Evolutionary conservation across 2,888 invertebrate species (phyloP).

Genomic region (Metalampra italica): DNA sequence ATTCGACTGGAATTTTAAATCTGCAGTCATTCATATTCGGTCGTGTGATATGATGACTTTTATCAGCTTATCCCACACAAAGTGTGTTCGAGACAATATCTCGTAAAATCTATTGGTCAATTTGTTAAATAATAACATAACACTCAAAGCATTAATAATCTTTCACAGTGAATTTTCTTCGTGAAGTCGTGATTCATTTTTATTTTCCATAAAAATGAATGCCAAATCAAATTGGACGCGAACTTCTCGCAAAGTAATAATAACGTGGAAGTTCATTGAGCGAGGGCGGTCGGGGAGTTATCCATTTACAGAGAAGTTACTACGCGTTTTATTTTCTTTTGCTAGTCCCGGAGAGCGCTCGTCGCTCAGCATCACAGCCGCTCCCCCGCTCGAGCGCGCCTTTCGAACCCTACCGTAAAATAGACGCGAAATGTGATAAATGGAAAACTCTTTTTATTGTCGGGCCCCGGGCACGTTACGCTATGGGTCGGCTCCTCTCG

Average conservation of each 20-base stretch:
- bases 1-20: conserved; percentile 23
- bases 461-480: conserved; percentile 63
- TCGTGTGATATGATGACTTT: too few species aligned
- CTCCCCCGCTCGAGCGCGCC: conserved; percentile 53
- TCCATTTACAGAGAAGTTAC: conserved; percentile 69
- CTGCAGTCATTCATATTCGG: background rate
- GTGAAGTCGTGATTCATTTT: conserved; percentile 17
- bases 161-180: background rate
- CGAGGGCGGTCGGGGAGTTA: conserved; percentile 62
- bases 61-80: too few species aligned
- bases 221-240: conserved; percentile 34
- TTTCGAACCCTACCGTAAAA: conserved; percentile 73
- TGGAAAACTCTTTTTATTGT: conserved; percentile 76
- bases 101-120: too few species aligned
- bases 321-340: conserved; percentile 71
- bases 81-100: too few species aligned
- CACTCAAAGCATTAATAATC: background rate
- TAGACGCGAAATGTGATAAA: conserved; percentile 78
- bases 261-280: conserved; percentile 58
- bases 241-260: conserved; percentile 39
- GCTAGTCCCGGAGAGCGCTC: conserved; percentile 58
- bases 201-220: conserved; percentile 26
- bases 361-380: conserved; percentile 56
- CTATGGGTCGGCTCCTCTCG: conserved; percentile 59
- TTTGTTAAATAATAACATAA: too few species aligned